Evolutionary conservation across 2,113 vertebrate species (phyloP), one percentile per base, ranked within the genome.

Genomic region (Gyps fulvus): DNA sequence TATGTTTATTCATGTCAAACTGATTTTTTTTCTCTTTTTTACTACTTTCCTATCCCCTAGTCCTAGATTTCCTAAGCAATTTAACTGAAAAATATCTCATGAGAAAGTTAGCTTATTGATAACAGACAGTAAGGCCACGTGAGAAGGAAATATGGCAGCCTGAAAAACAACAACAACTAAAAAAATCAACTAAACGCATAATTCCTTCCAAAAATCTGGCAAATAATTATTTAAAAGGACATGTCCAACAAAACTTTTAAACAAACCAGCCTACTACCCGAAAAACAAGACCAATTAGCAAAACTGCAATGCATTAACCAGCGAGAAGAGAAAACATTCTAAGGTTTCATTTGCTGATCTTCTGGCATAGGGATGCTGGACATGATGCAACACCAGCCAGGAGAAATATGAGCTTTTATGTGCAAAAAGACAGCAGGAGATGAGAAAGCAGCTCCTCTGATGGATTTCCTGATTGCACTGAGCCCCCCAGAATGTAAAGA

Each of bases 351-450:
- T 73, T n/a, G 14, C 14, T 78, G 34, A 14, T 94, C 57, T 83
- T 83, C 82, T 50, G 38, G 42, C 42, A 31, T 4, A 26, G 40
- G 71, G 13, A 52, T 54, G 31, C 63, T 72, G 54, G 36, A 16
- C 38, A 69, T 43, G 86, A 63, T 77, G 52, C 32, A 88, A 72
- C 20, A 49, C 18, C n/a, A 83, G 58, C 38, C 63, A 59, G 74
- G 38, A 95, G 79, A 97, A 96, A 90, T 81, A 95, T 61, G 92
- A 95, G 61, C 1, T 88, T 94, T 96, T 81, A 82, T 87, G 81
- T 82, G 67, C 38, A 69, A 87, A 90, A 90, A 86, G 86, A 94
- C 90, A 97, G 67, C 52, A 77, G 47, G 26, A 88, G 74, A 97
- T 92, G 88, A 91, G 86, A 73, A 95, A 95, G 31, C 16, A 74